Evolutionary conservation across 2,797 vertebrate genomes (phyloP).

Genomic region (Acomys russatus): DNA sequence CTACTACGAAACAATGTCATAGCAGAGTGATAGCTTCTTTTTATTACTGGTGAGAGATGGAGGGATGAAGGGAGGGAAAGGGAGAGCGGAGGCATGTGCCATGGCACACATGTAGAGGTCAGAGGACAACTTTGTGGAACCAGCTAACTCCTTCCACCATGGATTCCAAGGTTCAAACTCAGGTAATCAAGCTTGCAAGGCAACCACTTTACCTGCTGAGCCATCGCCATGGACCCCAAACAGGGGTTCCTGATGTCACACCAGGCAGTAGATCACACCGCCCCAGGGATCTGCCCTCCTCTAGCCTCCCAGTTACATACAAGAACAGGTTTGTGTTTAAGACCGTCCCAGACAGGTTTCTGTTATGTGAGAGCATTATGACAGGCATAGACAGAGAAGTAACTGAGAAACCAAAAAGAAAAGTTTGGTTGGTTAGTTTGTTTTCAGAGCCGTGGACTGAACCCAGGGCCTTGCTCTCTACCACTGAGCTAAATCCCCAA

Average conservation of each 20-base stretch:
- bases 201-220: background rate
- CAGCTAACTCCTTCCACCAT: background rate
- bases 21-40: background rate
- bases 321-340: slow-evolving; percentile 35
- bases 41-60: no score
- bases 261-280: background rate
- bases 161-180: background rate
- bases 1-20: background rate
- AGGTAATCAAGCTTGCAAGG: background rate
- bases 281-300: background rate
- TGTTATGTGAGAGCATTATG: slow-evolving; percentile 14
- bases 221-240: background rate
- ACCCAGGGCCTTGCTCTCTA: no score
- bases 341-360: slow-evolving; percentile 35
- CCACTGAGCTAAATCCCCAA: no score
- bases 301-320: slow-evolving; percentile 11
- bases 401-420: slow-evolving; percentile 33
- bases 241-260: background rate
- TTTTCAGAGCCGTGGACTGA: no score
- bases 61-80: no score
- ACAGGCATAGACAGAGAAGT: background rate
- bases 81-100: background rate
- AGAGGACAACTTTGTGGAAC: background rate
- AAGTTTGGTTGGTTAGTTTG: no score
- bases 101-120: background rate